Evolutionary conservation across 2,797 vertebrate genomes (phyloP).

Genomic region (Sebastes oblongus): DNA sequence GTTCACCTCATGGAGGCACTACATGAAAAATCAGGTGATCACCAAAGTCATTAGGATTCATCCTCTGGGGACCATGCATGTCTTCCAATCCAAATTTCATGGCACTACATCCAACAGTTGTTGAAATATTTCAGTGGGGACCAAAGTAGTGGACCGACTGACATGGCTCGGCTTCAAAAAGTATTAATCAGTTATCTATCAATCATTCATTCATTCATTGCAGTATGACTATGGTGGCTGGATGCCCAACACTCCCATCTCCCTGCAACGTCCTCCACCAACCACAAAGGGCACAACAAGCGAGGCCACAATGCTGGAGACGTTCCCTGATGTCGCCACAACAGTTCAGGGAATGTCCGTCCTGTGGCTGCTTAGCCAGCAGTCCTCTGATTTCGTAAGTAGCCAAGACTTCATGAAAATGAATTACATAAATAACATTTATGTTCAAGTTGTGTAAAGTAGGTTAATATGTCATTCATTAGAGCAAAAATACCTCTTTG

Average conservation of each 20-base stretch:
- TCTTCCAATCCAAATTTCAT: not conserved
- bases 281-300: slow-evolving; percentile 48
- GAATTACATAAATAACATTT: too few species aligned
- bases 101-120: not conserved
- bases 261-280: slow-evolving; percentile 61
- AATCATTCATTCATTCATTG: not conserved
- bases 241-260: slow-evolving; percentile 66
- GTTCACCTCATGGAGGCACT: not conserved
- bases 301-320: slow-evolving; percentile 40
- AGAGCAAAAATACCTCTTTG: not conserved
- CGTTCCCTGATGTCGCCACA: slow-evolving; percentile 34
- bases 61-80: not conserved
- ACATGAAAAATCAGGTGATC: not conserved
- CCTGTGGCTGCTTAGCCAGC: slow-evolving; percentile 61
- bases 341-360: slow-evolving; percentile 48
- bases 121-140: too few species aligned
- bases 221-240: slow-evolving; percentile 65
- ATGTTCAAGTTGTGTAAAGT: too few species aligned
- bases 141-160: too few species aligned
- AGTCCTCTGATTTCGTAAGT: slow-evolving; percentile 66
- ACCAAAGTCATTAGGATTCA: not conserved
- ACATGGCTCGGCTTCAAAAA: not conserved
- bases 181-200: not conserved
- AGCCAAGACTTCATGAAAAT: not conserved
- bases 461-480: too few species aligned